These are phyloP conservation scores for Dione juno DNA, from an alignment of 2,888 invertebrate genomes.

Conservation along the genomic window DNA sequence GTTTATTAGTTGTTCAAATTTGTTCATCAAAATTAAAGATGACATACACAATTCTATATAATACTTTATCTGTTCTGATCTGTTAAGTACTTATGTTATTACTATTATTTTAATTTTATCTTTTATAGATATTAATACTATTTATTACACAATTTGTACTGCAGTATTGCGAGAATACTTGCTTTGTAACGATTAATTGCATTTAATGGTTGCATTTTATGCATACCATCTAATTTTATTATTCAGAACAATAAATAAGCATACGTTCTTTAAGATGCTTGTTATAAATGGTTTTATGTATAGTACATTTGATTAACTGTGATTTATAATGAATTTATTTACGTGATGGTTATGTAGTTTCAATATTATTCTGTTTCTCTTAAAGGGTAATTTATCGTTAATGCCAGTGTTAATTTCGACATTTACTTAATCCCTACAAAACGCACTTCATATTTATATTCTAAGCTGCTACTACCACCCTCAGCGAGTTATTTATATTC, in stretches of 20 bases:
- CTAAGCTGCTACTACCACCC: slow-evolving; percentile 14
- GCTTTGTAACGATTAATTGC: slow-evolving; percentile 31
- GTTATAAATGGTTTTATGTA: slow-evolving; percentile 17
- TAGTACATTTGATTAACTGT: slow-evolving; percentile 24
- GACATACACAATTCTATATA: not conserved
- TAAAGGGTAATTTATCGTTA: slow-evolving; percentile 30
- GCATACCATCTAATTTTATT: slow-evolving; percentile 13
- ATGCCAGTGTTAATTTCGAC: slow-evolving; percentile 21
- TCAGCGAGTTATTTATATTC: slow-evolving; percentile 39
- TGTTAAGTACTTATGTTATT: slow-evolving; percentile 29
- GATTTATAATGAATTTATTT: slow-evolving; percentile 27
- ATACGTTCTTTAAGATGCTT: slow-evolving; percentile 4
- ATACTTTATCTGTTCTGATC: slow-evolving; percentile 17
- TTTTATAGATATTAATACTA: slow-evolving; percentile 11
- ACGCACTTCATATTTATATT: slow-evolving; percentile 32
- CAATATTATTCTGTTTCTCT: slow-evolving; percentile 23
- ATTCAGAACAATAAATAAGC: slow-evolving; percentile 21
- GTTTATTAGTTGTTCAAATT: not conserved
- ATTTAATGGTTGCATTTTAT: slow-evolving; percentile 40
- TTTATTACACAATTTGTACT: slow-evolving; percentile 5
- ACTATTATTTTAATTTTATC: slow-evolving; percentile 16
- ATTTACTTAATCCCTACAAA: slow-evolving; percentile 33
- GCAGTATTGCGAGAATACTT: slow-evolving; percentile 15
- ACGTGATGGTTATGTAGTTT: slow-evolving; percentile 21
- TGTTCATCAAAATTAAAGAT: not conserved